Evolutionary conservation across 2,888 invertebrate genomes (phyloP).

Genomic region (Pemphredon lugubris): DNA sequence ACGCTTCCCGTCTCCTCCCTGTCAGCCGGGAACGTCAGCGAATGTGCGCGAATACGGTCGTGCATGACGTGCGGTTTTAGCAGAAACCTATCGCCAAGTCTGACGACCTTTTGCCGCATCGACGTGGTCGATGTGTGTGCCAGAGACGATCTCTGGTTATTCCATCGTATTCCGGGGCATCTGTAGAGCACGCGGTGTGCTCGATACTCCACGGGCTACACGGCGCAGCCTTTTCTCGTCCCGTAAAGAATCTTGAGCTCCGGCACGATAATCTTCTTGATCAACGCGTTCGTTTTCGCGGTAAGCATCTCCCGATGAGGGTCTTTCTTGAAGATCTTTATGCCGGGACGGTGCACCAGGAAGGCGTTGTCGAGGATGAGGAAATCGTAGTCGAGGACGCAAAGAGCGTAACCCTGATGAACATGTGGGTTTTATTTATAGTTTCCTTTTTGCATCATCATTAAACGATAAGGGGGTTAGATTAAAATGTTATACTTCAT

Average conservation of each 20-base stretch:
- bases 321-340: constrained; percentile 91
- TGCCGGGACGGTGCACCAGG: constrained; percentile 95
- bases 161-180: constrained; percentile 20
- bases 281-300: constrained; percentile 88
- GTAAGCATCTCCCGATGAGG: constrained; percentile 89
- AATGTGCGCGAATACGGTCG: constrained; percentile 15
- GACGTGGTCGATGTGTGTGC: not conserved
- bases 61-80: constrained; percentile 2
- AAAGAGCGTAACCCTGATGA: constrained; percentile 92
- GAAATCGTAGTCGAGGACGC: constrained; percentile 95
- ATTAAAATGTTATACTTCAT: no score
- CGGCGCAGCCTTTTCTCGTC: constrained; percentile 89
- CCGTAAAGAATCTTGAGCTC: constrained; percentile 93
- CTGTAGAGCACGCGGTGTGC: constrained; percentile 47
- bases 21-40: not conserved
- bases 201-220: constrained; percentile 82
- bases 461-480: not conserved
- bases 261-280: constrained; percentile 91
- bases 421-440: not conserved
- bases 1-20: constrained; percentile 4
- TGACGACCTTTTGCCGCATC: not conserved
- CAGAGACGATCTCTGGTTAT: constrained; percentile 18
- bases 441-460: not conserved
- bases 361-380: constrained; percentile 97
- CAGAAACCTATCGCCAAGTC: not conserved